A percentile compares a stretch with the other conserved stretches of the same genome.
Conservation (phyloP, 2,888 invertebrate species). For the Coelinius sp. region DNA sequence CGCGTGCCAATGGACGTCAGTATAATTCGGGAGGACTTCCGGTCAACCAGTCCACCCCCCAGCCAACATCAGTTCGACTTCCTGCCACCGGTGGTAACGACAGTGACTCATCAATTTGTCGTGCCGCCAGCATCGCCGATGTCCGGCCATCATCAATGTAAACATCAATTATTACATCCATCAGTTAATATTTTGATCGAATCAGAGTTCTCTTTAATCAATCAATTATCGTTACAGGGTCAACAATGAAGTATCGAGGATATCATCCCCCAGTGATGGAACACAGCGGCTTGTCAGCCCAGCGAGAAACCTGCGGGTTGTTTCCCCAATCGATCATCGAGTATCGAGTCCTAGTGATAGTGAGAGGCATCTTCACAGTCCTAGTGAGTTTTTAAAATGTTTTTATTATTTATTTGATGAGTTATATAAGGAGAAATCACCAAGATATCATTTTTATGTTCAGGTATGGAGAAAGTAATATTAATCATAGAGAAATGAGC, state of each 20-base stretch:
- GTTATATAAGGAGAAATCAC: not conserved
- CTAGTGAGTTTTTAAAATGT: slow-evolving; percentile 52
- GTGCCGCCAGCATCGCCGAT: slow-evolving; percentile 58
- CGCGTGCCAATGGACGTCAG: slow-evolving; percentile 53
- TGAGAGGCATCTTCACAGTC: slow-evolving; percentile 59
- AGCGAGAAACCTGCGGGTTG: slow-evolving; percentile 56
- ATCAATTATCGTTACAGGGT: slow-evolving; percentile 45
- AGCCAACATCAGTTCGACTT: slow-evolving; percentile 38
- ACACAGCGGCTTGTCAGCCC: slow-evolving; percentile 60
- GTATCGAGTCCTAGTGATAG: slow-evolving; percentile 65
- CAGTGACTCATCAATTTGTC: slow-evolving; percentile 46
- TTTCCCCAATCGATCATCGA: slow-evolving; percentile 61
- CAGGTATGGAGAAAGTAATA: not conserved
- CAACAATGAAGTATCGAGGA: slow-evolving; percentile 52
- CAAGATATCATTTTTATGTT: too few relatives aligned
- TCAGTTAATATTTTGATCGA: not conserved
- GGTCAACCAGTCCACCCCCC: slow-evolving; percentile 56
- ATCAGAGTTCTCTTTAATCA: not conserved
- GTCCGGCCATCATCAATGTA: slow-evolving; percentile 54
- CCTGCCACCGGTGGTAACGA: slow-evolving; percentile 32
- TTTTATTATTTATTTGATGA: not conserved
- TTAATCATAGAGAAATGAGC: not conserved
- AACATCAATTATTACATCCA: slow-evolving; percentile 41
- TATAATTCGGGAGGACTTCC: slow-evolving; percentile 50
- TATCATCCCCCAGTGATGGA: slow-evolving; percentile 55